phyloP scores from a whole-genome alignment of 1,140 invertebrate genomes.

The Aphelinus certus region DNA sequence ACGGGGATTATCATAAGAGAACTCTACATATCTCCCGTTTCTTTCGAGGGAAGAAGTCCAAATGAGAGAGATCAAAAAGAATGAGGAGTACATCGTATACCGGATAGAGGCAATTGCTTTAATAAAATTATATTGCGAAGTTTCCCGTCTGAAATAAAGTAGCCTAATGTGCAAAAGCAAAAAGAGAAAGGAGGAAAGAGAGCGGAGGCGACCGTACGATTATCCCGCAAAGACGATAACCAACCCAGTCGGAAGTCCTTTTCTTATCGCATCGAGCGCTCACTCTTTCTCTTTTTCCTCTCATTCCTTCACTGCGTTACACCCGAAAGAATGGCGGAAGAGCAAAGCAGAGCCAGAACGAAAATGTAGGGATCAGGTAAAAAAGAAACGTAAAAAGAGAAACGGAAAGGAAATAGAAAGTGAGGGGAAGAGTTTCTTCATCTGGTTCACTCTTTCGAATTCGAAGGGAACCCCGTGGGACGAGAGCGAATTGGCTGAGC shows the following conservation, averaged over 20 bases:
- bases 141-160: slow-evolving; percentile 10
- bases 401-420: background rate
- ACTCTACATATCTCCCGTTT: too few species aligned
- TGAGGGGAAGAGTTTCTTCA: slow-evolving; percentile 2
- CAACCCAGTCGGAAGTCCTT: slow-evolving; percentile 6
- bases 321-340: too few species aligned
- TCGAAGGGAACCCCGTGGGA: slow-evolving; percentile 4
- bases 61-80: slow-evolving; percentile 2
- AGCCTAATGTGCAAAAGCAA: background rate
- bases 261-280: slow-evolving; percentile 14
- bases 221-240: slow-evolving; percentile 26
- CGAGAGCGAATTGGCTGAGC: background rate
- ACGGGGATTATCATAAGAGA: too few species aligned
- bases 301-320: too few species aligned
- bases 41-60: background rate
- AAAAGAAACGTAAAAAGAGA: background rate
- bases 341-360: too few species aligned
- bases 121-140: slow-evolving; percentile 27
- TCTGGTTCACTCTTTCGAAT: background rate
- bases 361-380: too few species aligned
- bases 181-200: background rate
- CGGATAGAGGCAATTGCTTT: slow-evolving; percentile 8
- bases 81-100: slow-evolving; percentile 2
- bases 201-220: slow-evolving; percentile 12
- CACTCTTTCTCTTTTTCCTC: background rate